Evolutionary conservation across 2,113 vertebrate genomes (phyloP).

Genomic region (Peromyscus leucopus): DNA sequence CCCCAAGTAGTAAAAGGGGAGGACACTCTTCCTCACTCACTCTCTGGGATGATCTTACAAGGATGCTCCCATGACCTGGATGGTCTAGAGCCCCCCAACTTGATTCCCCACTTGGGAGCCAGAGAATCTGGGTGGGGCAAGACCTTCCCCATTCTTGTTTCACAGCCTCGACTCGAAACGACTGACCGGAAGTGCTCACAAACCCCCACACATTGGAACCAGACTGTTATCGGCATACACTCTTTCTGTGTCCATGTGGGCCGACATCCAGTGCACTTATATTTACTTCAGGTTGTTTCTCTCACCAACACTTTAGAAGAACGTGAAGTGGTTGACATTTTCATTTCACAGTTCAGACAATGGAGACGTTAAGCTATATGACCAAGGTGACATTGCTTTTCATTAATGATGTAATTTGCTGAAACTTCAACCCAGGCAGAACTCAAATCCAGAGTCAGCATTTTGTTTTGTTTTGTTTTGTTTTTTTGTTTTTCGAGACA

Average conservation of each 20-base stretch:
- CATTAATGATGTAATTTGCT: background rate
- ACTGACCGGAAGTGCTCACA: background rate
- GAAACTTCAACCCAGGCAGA: background rate
- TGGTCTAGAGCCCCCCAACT: background rate
- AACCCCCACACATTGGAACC: background rate
- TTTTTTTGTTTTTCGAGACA: no score
- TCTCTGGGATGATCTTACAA: background rate
- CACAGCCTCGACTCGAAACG: background rate
- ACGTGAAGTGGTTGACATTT: background rate
- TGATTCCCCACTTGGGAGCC: background rate
- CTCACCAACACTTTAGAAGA: background rate
- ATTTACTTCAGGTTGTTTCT: background rate
- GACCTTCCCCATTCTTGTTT: background rate
- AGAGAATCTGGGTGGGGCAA: background rate
- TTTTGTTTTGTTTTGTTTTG: background rate
- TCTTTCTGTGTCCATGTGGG: background rate
- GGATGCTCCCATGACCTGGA: background rate
- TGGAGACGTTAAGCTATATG: background rate
- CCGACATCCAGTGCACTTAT: background rate
- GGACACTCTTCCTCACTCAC: background rate
- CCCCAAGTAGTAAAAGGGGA: background rate
- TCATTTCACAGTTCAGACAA: background rate
- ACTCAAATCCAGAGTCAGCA: background rate
- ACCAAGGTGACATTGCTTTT: background rate
- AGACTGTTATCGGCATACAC: background rate